phyloP scores from a whole-genome alignment of 2,797 vertebrate genomes.

The Cynopterus sphinx region DNA sequence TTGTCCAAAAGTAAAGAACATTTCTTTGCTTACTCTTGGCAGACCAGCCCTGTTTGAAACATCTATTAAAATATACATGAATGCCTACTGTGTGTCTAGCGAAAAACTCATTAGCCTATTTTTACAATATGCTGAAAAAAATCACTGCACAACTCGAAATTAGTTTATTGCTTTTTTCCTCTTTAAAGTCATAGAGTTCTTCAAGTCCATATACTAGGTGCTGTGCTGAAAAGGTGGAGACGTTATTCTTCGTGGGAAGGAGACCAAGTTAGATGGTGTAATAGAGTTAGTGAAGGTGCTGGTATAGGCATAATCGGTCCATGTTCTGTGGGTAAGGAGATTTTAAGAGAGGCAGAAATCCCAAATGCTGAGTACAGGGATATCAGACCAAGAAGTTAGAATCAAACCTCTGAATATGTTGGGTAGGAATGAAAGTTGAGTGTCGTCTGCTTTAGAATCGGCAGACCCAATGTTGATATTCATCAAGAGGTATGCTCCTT shows the following conservation, averaged over 20 bases:
- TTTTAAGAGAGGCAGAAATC: neutral
- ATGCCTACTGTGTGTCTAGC: neutral
- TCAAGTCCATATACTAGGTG: neutral
- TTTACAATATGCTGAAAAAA: neutral
- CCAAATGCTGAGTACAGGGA: neutral
- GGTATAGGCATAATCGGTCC: neutral
- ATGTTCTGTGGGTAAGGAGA: neutral
- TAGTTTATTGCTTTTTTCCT: neutral
- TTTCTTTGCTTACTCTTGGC: neutral
- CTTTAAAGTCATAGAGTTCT: neutral
- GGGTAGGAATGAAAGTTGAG: neutral
- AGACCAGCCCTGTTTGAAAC: neutral
- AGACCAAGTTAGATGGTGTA: neutral
- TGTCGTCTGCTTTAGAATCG: neutral
- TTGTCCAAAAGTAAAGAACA: neutral
- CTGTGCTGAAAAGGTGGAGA: neutral
- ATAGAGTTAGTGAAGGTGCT: neutral
- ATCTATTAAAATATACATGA: neutral
- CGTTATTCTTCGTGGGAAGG: neutral
- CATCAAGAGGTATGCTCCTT: neutral
- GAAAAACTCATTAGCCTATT: neutral
- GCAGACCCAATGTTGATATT: neutral
- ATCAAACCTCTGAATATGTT: neutral
- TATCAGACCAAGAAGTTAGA: neutral
- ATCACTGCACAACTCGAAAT: neutral